Percentiles rank a stretch among this genome's conserved stretches.
phyloP scores from a whole-genome alignment of 2,797 vertebrate species.

The Phalanger gymnotis region DNA sequence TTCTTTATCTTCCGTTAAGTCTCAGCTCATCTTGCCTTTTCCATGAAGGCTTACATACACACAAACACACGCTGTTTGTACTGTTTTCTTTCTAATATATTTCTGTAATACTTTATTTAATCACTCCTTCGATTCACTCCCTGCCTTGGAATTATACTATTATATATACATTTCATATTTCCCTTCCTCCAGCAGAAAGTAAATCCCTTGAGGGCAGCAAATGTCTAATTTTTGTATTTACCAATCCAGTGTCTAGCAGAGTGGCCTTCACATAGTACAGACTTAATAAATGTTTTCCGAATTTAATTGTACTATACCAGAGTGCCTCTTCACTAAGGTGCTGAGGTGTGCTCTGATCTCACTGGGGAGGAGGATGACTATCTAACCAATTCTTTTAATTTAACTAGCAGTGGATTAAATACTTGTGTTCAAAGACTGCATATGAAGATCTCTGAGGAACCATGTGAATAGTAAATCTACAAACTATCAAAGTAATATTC shows the following conservation, averaged over 20 bases:
- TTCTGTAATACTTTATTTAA: background rate
- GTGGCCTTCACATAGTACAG: background rate
- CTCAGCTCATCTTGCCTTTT: background rate
- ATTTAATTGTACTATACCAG: background rate
- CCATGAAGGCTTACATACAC: background rate
- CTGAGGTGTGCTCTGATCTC: background rate
- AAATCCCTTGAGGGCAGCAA: background rate
- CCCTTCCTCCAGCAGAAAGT: background rate
- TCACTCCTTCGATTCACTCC: background rate
- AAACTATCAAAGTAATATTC: background rate
- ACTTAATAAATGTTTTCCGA: background rate
- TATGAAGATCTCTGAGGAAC: background rate
- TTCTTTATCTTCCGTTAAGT: background rate
- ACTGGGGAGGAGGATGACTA: background rate
- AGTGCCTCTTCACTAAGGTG: background rate
- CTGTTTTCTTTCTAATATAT: background rate
- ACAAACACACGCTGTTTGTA: background rate
- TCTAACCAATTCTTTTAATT: background rate
- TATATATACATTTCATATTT: background rate
- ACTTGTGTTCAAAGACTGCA: background rate
- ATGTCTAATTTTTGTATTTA: background rate
- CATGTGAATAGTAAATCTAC: background rate
- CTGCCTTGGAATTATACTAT: background rate
- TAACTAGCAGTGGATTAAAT: background rate
- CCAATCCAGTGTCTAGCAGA: background rate